Evolutionary conservation across 1,140 invertebrate species (phyloP).

Genomic region (Dryas iulia): DNA sequence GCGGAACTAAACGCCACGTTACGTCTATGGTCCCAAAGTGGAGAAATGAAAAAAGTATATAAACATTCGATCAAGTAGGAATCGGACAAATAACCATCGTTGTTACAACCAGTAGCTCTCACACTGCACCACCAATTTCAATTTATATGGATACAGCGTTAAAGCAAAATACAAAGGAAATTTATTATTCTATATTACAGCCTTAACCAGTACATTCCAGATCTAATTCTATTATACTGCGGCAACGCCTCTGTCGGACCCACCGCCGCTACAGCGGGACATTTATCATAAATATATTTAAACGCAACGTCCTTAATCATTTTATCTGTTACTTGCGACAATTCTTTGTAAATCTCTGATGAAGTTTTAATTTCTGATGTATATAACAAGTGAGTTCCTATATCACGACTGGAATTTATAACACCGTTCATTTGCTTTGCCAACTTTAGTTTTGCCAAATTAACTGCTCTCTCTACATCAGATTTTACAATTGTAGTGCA

Average conservation of each 20-base stretch:
- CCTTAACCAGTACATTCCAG: constrained; percentile 84
- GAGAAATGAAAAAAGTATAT: too few relatives aligned
- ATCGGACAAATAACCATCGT: too few relatives aligned
- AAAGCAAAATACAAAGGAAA: too few relatives aligned
- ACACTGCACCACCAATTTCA: too few relatives aligned
- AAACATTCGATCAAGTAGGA: too few relatives aligned
- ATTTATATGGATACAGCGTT: too few relatives aligned
- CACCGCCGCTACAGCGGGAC: constrained; percentile 86
- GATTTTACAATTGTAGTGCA: constrained; percentile 44
- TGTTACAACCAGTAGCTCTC: too few relatives aligned
- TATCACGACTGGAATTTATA: constrained; percentile 90
- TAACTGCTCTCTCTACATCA: constrained; percentile 61
- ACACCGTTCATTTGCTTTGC: constrained; percentile 87
- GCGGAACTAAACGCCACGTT: too few relatives aligned
- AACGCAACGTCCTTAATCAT: constrained; percentile 81
- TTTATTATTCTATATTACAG: constrained; percentile 31
- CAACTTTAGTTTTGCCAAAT: constrained; percentile 67
- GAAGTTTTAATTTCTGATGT: constrained; percentile 85
- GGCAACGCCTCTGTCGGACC: constrained; percentile 85
- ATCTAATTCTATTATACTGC: constrained; percentile 85
- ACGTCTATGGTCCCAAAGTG: too few relatives aligned
- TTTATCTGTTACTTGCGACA: constrained; percentile 82
- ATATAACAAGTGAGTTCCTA: constrained; percentile 89
- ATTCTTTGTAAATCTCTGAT: constrained; percentile 84
- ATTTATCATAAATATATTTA: constrained; percentile 87